Base-by-base conservation (phyloP, 2,113 vertebrate species). In the Epinephelus fuscoguttatus region DNA sequence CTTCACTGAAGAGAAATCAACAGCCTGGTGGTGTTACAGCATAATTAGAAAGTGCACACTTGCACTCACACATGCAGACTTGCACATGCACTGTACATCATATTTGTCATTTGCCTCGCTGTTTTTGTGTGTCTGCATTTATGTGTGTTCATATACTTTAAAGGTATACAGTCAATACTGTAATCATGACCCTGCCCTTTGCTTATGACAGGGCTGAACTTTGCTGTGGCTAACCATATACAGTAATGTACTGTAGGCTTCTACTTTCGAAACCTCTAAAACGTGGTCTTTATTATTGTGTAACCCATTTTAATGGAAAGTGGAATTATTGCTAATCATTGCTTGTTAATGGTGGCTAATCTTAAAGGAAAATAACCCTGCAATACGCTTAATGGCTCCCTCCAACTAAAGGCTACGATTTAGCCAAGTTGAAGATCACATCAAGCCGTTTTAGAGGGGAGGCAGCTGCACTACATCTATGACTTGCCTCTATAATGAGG, bases 1-100 rank as follows among this genome's bases (percentile, higher is more conserved):
- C 85, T 70, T 89, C 85, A 89, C 72, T 92, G 80, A 70, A 15
- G 68, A 74, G 62, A 84, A 76, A 79, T 23, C 75, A 87, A 74
- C 82, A 66, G n/a, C 23, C 57, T 53, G 49, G 1, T 53, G 25
- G 68, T 78, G 86, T 60, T 60, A 61, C 27, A 75, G 70, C 56
- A 55, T 87, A 87, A 89, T 89, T 80, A 81, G n/a, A 88, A 71
- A 64, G 45, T 25, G 19, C 78, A 76, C 71, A 49, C 37, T n/a
- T 75, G 9, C n/a, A 55, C 42, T 49, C 56, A 70, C 45, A 63
- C 61, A 61, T 64, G 19, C 37, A 71, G n/a, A 49, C 60, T 40
- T 18, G 25, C 27, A 71, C 62, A 75, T 30, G 18, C 66, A 47
- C 18, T 12, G 0, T 53, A 8, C 13, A 42, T 40, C 4, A 8